Evolutionary conservation across 2,888 invertebrate genomes (phyloP), one percentile per base, ranked within the genome.

Genomic region (Alviniconcha strummeri): DNA sequence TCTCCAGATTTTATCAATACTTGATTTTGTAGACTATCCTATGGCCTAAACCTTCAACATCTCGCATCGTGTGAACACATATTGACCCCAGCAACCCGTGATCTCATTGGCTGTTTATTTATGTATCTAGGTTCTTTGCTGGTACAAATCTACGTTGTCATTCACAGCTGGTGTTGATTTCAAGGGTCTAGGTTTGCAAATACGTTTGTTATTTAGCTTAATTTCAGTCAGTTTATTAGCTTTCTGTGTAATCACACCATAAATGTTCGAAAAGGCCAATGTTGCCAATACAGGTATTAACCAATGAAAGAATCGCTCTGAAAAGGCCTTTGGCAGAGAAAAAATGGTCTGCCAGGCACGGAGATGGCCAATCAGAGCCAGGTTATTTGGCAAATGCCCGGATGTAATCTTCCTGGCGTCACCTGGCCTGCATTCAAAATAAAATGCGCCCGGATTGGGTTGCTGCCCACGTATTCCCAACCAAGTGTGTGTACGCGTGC

Each of bases 1-100:
- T 88, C 86, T 87, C 86, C 89, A 90, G 87, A 81, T 60, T n/a
- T 71, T 52, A 88, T 87, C 89, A 90, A 89, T 89, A 89, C 90
- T 90, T 91, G 90, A 90, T 89, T 92, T 92, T 91, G 92, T 91
- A 91, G 91, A 90, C 87, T 91, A 90, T 89, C 52, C 69, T 55
- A 72, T 74, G 72, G 75, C 90, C 90, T 90, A 89, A 90, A 89
- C 89, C 90, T 91, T 91, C 90, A 90, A 91, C 91, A 92, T 91
- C 92, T 91, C 91, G 91, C 91, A 91, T 91, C 91, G 90, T 90
- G 89, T 87, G 82, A 82, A 84, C 82, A 85, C 79, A 84, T 84
- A 82, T 64, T 77, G 82, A 83, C 85, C 77, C 74, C 74, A 74
- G 76, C 69, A 83, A 85, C 83, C 80, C 72, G 60, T 36, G 54